Evolutionary conservation across 2,888 invertebrate species (phyloP), one percentile per base, ranked within the genome.

Genomic region (Patella caerulea): DNA sequence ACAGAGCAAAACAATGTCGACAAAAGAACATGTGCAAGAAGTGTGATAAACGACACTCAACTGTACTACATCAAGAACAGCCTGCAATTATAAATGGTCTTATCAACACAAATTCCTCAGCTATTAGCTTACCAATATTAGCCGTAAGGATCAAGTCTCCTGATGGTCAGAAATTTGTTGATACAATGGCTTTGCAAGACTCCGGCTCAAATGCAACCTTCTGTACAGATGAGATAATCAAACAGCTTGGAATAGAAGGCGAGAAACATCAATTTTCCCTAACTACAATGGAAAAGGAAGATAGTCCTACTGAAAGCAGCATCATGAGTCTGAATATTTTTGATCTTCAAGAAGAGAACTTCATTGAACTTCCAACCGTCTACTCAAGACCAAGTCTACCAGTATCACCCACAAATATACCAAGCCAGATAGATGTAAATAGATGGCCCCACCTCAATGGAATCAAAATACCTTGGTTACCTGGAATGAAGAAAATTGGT

Each of bases 171-270:
- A 17, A 65, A 59, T 17, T 59, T 3, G 55, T 71, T 9, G 53
- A 59, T 34, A 72, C 72, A n/a, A 75, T 75, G 19, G 34, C 78
- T 17, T 69, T 78, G 24, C 56, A 75, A 34, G 78, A 78, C 55
- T 24, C 75, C 3, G 75, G 78, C 11, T 71, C 45, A n/a, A 78
- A 52, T 71, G 74, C 72, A 34, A 53, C 69, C 12, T 75, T 75
- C 53, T 71, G 24, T 24, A 24, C 24, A 24, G 24, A 75, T 56
- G 15, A 17, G 3, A 56, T 78, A 56, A 24, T 56, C 29, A n/a
- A 29, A 29, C 14, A 69, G 1, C 69, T 75, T 15, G 19, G 53
- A 19, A 53, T 34, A 17, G 17, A 29, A 65, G 77, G 77, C 19
- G 59, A 69, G 69, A 12, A 74, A 52, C 59, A 34, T n/a, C 52